A percentile compares a stretch with the other conserved stretches of the same genome.
phyloP scores from a whole-genome alignment of 2,113 vertebrate genomes.

The Petroica traversi region DNA sequence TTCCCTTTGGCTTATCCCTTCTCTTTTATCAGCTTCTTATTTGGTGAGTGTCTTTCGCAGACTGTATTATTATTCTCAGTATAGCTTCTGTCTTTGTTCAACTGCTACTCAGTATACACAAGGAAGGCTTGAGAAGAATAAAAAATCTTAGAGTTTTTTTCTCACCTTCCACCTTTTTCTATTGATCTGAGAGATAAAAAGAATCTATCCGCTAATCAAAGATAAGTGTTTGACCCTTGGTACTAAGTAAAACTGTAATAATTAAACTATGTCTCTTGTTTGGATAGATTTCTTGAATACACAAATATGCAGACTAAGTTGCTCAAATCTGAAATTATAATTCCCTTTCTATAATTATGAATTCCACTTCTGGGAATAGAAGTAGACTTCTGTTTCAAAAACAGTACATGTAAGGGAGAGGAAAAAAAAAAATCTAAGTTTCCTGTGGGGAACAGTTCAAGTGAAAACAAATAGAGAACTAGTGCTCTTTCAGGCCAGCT shows the following conservation, averaged over 20 bases:
- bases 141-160: neutral
- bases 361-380: neutral
- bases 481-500: neutral
- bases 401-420: neutral
- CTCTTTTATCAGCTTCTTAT: neutral
- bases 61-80: neutral
- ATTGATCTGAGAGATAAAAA: neutral
- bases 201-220: neutral
- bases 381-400: neutral
- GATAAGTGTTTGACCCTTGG: neutral
- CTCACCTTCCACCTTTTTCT: neutral
- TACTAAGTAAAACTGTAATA: neutral
- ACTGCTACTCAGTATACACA: neutral
- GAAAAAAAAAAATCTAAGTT: neutral
- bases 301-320: neutral
- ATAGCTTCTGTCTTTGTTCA: neutral
- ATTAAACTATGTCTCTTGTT: neutral
- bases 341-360: neutral
- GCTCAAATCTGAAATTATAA: constrained; percentile 35
- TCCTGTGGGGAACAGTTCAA: neutral
- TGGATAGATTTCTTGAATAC: neutral
- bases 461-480: neutral
- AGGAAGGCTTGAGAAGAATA: neutral
- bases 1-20: neutral
- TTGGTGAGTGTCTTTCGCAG: neutral